Base-by-base conservation (phyloP, 2,113 vertebrate genomes). In the Vicugna pacos region DNA sequence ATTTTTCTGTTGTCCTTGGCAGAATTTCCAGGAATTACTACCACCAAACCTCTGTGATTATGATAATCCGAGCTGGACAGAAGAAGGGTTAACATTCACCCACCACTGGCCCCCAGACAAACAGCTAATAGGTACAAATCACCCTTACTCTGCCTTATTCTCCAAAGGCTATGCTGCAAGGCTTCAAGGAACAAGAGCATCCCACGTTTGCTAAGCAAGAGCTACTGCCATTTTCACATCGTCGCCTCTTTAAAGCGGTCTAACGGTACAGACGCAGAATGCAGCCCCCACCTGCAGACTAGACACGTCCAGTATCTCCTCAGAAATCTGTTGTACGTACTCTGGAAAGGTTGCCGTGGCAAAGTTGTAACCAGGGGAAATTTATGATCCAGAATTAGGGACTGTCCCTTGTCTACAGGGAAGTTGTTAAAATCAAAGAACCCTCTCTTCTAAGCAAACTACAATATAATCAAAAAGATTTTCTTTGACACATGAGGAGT, bases 241-340 rank as follows among this genome's bases (percentile, higher is more conserved):
- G 30, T 2, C 6, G 38, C 24, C 64, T 80, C 17, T 87, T 91
- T 65, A 16, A 84, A 75, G 46, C 1, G 7, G 10, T 19, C 50
- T 35, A 3, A 6, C 0, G 6, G n/a, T 38, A 3, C 20, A 17
- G 14, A 60, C 54, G n/a, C 28, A 79, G 46, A 54, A 80, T 5
- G 11, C 8, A 73, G 48, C 28, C 24, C n/a, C 10, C 0, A 0
- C 4, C 26, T 0, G 15, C 38, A 65, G 67, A 52, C 50, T 5
- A 42, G 5, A 10, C 3, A 20, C 1, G 6, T 2, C 42, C 12
- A 72, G 10, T 6, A 26, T 30, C 26, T 1, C 32, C 26, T 48
- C 8, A 54, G 62, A 93, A 94, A 84, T 16, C 46, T 58, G 4
- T 14, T 48, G n/a, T 35, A n/a, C 17, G 32, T 3, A 52, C 24